Evolutionary conservation across 2,113 vertebrate species (phyloP), one percentile per base, ranked within the genome.

Genomic region (Hystrix brachyura): DNA sequence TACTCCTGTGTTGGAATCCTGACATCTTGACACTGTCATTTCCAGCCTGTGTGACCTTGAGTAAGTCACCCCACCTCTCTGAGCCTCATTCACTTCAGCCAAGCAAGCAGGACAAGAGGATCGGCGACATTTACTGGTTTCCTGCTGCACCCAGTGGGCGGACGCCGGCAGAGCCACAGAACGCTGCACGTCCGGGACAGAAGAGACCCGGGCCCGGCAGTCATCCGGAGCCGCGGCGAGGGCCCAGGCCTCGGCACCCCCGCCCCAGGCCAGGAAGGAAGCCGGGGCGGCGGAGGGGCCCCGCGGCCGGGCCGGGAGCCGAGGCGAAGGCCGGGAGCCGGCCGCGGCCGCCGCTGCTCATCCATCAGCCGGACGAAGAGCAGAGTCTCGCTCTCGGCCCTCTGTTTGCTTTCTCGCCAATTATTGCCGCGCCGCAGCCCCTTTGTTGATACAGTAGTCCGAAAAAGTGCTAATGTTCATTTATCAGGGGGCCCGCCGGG

Each of bases 361-460:
- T 99, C 98, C 98, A 99, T 99, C 98, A 99, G 98, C 98, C 97
- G 98, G 98, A 99, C 98, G 98, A 98, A 99, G 99, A 99, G 98
- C 99, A 99, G 99, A 99, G 98, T 98, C 96, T 98, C 97, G 98
- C 98, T 98, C 98, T 98, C 98, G 81, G 97, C 93, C 72, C 98
- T 98, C 97, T 98, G 99, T 99, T 99, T 99, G 99, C 99, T 99
- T 99, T 99, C 99, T 99, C 98, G 98, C 98, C 99, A 99, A 99
- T 99, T 99, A 99, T 99, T 99, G 99, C 98, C 98, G 98, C 98
- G 98, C 98, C 98, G 99, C 98, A 98, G 98, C 98, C 98, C 98
- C 98, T 99, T 99, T 99, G 99, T 99, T 99, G 99, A 99, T 99
- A 99, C 99, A 99, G 99, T 98, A 99, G 98, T 99, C 98, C 98